Evolutionary conservation across 2,113 vertebrate genomes (phyloP), one percentile per base, ranked within the genome.

Genomic region (Ceyx margarethae): DNA sequence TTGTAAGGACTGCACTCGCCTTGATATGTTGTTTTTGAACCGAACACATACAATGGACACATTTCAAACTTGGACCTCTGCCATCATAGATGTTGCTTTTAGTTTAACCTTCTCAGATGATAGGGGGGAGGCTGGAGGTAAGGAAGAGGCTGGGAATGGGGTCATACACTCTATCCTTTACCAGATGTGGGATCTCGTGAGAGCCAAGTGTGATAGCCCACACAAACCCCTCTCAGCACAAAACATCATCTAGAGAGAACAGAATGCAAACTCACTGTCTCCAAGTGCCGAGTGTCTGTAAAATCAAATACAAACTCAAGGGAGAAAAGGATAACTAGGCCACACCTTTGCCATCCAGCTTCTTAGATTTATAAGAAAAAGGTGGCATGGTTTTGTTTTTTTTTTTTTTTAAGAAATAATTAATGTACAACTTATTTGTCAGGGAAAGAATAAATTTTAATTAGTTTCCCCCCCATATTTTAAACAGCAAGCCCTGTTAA

Each of bases 21-120:
- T 93, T 94, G 92, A 81, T 94, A 94, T 93, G 95, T 97, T 96
- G 75, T 93, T 95, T 95, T 96, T 96, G 90, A 95, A 91, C 91
- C 72, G 81, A 89, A 88, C 69, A 79, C 77, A 93, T 82, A 89
- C 58, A 93, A 93, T 78, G 61, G 92, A 69, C 84, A 35, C 48
- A 43, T 92, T 91, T 81, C 89, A 87, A 68, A 85, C 84, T 54
- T 91, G 95, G 92, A 74, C 82, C 87, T 71, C 67, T 91, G 93
- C 95, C 95, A 42, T 50, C 58, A 90, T 86, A 87, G 90, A 91
- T 62, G 92, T 86, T 89, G 93, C 91, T 96, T 96, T 94, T 95
- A 95, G 88, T 66, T 94, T 96, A 94, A 93, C 81, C 73, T 96
- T 90, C 86, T 86, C 96, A 92, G 85, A 94, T 96, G 89, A 88